Base-by-base conservation (phyloP, 2,797 vertebrate species). In the Microcaecilia unicolor region DNA sequence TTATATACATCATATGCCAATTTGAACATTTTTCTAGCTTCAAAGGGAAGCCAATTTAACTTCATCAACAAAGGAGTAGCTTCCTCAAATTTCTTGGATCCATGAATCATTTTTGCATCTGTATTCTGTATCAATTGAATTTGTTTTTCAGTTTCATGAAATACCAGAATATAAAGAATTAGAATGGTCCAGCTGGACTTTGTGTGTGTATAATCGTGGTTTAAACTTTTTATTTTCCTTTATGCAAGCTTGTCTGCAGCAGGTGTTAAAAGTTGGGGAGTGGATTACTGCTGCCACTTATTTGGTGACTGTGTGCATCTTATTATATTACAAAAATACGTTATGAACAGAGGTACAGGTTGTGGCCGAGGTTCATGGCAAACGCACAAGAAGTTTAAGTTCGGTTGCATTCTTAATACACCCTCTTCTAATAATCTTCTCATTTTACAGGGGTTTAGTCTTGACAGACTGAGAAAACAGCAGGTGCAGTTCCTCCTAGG, bases 291-390 rank as follows among this genome's bases (percentile, higher is more conserved):
- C 50, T 22, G 17, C 33, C 19, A 7, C 31, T 14, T 18, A 8
- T 4, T 22, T 3, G 48, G 34, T 5, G 6, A 23, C 33, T 6
- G 6, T 5, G 0, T 19, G 1, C 3, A 18, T 1, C 10, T 0
- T 0, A 6, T 0, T 0, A 6, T 8, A 31, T 8, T 10, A 27
- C 31, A 3, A 27, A 50, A 16, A 44, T 56, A 64, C 74, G 74
- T 74, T 85, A 85, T 88, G 85, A 87, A 59, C 78, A 85, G 81
- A 75, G 76, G 80, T 61, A 18, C 64, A 45, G 65, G 64, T 47
- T 58, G 34, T 54, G 52, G 64, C 59, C 84, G 56, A 66, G 71
- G 80, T 72, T 65, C 41, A 1, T 49, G 36, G 23, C 51, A 37
- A 10, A 53, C 56, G 32, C 26, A 17, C 5, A 18, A 58, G 2